Evolutionary conservation across 2,888 invertebrate species (phyloP).

Genomic region (Salticus scenicus): DNA sequence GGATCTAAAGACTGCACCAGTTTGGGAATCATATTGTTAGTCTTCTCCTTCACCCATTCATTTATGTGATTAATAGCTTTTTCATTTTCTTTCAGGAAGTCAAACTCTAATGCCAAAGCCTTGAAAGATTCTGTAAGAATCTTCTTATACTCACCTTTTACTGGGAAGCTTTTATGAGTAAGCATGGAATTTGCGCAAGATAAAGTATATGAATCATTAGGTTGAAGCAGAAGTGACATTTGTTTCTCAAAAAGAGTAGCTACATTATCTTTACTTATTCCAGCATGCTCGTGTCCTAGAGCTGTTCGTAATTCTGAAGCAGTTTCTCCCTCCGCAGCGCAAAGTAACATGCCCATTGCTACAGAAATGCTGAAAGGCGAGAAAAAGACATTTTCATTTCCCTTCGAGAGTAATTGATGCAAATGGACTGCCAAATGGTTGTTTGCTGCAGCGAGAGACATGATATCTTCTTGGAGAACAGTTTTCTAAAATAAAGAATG

Average conservation of each 20-base stretch:
- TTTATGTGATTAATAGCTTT: constrained; percentile 33
- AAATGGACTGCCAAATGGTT: constrained; percentile 13
- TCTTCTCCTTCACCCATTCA: constrained; percentile 34
- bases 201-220: not conserved
- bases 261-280: not conserved
- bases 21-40: constrained; percentile 25
- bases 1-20: constrained; percentile 26
- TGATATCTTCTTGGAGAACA: not conserved
- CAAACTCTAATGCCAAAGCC: constrained; percentile 24
- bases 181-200: constrained; percentile 22
- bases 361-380: constrained; percentile 29
- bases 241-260: not conserved
- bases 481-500: too few species aligned
- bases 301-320: constrained; percentile 21
- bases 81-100: constrained; percentile 26
- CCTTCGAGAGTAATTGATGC: not conserved
- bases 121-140: constrained; percentile 34
- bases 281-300: constrained; percentile 15
- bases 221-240: not conserved
- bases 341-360: constrained; percentile 35
- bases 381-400: constrained; percentile 33
- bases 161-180: not conserved
- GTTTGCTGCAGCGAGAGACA: not conserved
- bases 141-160: constrained; percentile 12
- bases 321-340: constrained; percentile 29